These are phyloP conservation scores for Tetranychus piercei DNA, from an alignment of 2,888 invertebrate genomes.

Conservation along the genomic window DNA sequence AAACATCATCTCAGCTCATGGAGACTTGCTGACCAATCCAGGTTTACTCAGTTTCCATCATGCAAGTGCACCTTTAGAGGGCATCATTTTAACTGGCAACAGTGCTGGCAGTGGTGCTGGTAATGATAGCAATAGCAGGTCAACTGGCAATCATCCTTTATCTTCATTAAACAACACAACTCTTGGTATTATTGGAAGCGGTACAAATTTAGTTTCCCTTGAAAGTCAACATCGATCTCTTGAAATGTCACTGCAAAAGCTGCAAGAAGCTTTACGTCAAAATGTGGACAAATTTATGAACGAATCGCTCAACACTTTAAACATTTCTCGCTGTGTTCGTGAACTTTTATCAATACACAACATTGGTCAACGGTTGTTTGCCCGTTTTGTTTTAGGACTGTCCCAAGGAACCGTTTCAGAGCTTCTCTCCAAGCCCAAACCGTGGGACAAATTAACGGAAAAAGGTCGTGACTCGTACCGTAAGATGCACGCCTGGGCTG, in stretches of 20 bases:
- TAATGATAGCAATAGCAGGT: neutral
- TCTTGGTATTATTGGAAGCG: neutral
- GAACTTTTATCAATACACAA: slow-evolving; percentile 89
- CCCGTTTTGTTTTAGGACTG: slow-evolving; percentile 88
- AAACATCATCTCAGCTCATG: neutral
- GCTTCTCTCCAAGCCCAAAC: slow-evolving; percentile 91
- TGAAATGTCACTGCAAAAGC: slow-evolving; percentile 40
- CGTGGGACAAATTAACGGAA: slow-evolving; percentile 98
- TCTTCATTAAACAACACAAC: neutral
- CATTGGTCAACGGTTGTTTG: slow-evolving; percentile 93
- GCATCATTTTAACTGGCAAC: neutral
- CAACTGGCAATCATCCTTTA: neutral
- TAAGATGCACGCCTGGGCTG: slow-evolving; percentile 99
- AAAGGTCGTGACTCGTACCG: slow-evolving; percentile 97
- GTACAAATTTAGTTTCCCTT: neutral
- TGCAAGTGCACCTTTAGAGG: neutral
- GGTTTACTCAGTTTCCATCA: neutral
- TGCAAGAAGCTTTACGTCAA: slow-evolving; percentile 80
- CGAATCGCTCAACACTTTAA: slow-evolving; percentile 80
- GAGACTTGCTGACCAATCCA: neutral
- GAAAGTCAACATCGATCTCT: neutral
- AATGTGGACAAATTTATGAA: slow-evolving; percentile 90
- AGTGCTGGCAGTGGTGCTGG: neutral
- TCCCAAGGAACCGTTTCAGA: slow-evolving; percentile 97
- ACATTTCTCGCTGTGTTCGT: slow-evolving; percentile 71